Percentiles rank a stretch among this genome's conserved stretches.
Evolutionary conservation across 2,888 invertebrate species (phyloP).

Genomic region (Limnephilus rhombicus): DNA sequence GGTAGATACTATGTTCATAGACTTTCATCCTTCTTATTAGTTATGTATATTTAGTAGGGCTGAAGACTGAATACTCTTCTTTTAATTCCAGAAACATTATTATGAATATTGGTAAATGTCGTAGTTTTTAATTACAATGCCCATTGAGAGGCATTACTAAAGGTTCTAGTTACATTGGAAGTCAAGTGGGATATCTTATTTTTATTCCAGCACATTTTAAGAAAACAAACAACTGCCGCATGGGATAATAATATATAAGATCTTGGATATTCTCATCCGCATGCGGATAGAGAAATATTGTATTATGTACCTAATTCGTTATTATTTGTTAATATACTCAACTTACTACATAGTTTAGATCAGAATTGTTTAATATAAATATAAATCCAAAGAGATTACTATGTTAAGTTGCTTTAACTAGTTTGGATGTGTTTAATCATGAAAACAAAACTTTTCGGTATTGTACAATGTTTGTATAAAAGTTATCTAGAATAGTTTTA

Average conservation of each 20-base stretch:
- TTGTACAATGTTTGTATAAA: slow-evolving; percentile 34
- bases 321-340: neutral
- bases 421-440: slow-evolving; percentile 33
- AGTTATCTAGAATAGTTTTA: slow-evolving; percentile 6
- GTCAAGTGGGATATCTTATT: neutral
- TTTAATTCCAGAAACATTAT: neutral
- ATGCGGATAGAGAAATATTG: neutral
- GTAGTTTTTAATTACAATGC: neutral
- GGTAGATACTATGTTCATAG: neutral
- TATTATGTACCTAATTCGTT: neutral
- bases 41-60: slow-evolving; percentile 49
- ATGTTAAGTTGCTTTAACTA: slow-evolving; percentile 45
- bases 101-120: neutral
- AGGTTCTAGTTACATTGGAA: neutral
- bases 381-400: slow-evolving; percentile 40
- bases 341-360: neutral
- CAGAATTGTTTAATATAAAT: neutral
- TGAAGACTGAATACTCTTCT: slow-evolving; percentile 45
- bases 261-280: neutral
- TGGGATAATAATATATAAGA: neutral
- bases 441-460: neutral
- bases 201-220: neutral
- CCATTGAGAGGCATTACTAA: neutral
- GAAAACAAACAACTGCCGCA: neutral
- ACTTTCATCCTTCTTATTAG: slow-evolving; percentile 15